phyloP scores from a whole-genome alignment of 2,797 vertebrate genomes.

The Sciurus vulgaris region DNA sequence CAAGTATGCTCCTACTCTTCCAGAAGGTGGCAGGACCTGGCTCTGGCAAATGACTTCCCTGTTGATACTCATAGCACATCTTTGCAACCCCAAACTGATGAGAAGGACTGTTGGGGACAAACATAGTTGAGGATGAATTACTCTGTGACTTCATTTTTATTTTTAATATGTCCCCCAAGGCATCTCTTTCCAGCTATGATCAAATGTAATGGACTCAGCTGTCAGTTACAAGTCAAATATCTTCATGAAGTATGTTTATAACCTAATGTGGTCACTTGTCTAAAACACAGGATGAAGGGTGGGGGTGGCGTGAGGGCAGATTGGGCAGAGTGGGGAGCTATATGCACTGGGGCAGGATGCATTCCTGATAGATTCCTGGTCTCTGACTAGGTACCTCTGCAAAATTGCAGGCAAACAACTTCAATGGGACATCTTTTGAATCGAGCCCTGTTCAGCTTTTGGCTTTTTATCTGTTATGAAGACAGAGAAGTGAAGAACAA shows the following conservation, averaged over 20 bases:
- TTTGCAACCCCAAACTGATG: slow-evolving; percentile 18
- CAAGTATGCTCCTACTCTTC: neutral
- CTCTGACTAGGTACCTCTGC: neutral
- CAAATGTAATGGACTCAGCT: slow-evolving; percentile 40
- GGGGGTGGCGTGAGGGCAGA: neutral
- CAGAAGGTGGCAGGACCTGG: neutral
- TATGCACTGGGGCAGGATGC: neutral
- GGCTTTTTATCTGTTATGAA: neutral
- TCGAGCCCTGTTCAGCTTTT: neutral
- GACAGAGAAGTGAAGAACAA: slow-evolving; percentile 28
- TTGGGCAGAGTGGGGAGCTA: neutral
- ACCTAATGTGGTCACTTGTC: neutral
- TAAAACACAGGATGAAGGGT: neutral
- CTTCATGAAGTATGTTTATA: neutral
- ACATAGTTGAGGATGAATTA: slow-evolving; percentile 7
- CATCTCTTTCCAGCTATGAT: slow-evolving; percentile 8
- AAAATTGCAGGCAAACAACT: neutral
- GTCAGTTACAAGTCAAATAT: slow-evolving; percentile 47
- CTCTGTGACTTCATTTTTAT: slow-evolving; percentile 15
- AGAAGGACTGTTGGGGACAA: slow-evolving; percentile 15
- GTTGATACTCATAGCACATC: neutral
- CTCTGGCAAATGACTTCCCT: neutral
- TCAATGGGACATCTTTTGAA: neutral
- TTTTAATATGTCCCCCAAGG: neutral
- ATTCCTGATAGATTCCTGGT: neutral